Evolutionary conservation across 1,140 invertebrate species (phyloP).

Genomic region (Formica exsecta): DNA sequence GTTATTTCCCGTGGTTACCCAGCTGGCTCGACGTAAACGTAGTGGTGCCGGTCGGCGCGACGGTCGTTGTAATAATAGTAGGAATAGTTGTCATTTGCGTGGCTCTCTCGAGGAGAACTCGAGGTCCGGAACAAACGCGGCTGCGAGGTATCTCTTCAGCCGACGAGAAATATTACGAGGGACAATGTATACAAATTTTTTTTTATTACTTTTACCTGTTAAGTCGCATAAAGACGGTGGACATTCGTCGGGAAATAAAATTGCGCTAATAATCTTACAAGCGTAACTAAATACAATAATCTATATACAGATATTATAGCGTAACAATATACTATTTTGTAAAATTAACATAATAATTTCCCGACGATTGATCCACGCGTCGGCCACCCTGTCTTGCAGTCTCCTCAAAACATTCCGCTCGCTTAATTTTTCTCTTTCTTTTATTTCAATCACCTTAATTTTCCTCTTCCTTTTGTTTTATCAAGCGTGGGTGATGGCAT

Average conservation of each 20-base stretch:
- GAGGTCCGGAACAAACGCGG: slow-evolving; percentile 91
- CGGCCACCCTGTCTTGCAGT: slow-evolving; percentile 59
- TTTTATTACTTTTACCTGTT: slow-evolving; percentile 76
- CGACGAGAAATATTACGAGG: slow-evolving; percentile 87
- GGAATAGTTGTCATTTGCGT: slow-evolving; percentile 96
- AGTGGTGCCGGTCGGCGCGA: slow-evolving; percentile 93
- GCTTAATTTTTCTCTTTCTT: slow-evolving; percentile 33
- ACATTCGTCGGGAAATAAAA: slow-evolving; percentile 48
- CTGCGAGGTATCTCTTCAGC: slow-evolving; percentile 90
- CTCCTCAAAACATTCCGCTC: slow-evolving; percentile 21
- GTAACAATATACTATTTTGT: background rate
- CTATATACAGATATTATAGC: background rate
- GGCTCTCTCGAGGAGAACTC: slow-evolving; percentile 91
- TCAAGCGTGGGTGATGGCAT: slow-evolving; percentile 64
- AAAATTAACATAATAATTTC: slow-evolving; percentile 6
- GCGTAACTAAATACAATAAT: no score
- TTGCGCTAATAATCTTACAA: background rate
- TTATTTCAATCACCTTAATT: background rate
- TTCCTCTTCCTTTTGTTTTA: slow-evolving; percentile 28
- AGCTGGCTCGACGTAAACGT: slow-evolving; percentile 95
- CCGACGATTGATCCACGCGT: slow-evolving; percentile 66
- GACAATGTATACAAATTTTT: slow-evolving; percentile 85
- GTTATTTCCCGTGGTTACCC: slow-evolving; percentile 93
- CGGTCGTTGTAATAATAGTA: slow-evolving; percentile 94
- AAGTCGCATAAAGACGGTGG: slow-evolving; percentile 40